Conservation (phyloP, 1,140 invertebrate genomes). For the Drosophila littoralis region DNA sequence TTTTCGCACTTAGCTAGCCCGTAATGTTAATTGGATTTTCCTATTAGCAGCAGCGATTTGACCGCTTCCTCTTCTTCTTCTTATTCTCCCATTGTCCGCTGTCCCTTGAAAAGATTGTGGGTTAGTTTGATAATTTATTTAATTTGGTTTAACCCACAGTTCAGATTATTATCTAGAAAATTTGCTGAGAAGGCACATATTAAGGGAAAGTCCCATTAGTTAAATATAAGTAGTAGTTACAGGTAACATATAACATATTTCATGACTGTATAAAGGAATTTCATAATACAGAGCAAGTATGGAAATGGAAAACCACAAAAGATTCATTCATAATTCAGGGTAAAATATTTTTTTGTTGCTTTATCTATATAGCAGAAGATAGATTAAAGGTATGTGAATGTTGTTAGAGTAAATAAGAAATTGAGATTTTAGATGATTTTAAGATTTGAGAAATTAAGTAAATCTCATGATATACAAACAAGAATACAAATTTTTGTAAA, state of each 20-base stretch:
- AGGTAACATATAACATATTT: not conserved
- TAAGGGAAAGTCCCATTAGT: slow-evolving; percentile 12
- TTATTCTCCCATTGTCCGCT: not conserved
- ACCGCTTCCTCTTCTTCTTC: not conserved
- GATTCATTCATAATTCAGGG: not conserved
- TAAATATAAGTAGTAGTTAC: slow-evolving; percentile 3
- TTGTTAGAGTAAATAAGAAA: too few relatives aligned
- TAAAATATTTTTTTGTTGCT: not conserved
- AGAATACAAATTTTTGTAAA: too few relatives aligned
- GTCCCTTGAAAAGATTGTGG: slow-evolving; percentile 11
- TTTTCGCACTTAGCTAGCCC: slow-evolving; percentile 29
- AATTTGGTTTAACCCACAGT: slow-evolving; percentile 28
- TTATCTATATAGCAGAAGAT: too few relatives aligned
- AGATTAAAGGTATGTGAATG: too few relatives aligned
- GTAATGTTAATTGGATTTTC: slow-evolving; percentile 52
- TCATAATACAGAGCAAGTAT: not conserved
- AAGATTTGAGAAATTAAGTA: too few relatives aligned
- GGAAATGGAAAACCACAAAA: not conserved
- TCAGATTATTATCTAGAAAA: not conserved
- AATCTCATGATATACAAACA: too few relatives aligned
- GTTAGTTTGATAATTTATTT: slow-evolving; percentile 36
- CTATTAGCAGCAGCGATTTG: slow-evolving; percentile 47
- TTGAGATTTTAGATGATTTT: too few relatives aligned
- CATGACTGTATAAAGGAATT: not conserved
- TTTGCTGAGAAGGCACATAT: slow-evolving; percentile 4